Evolutionary conservation across 1,140 invertebrate genomes (phyloP).

Genomic region (Halesus radiatus): DNA sequence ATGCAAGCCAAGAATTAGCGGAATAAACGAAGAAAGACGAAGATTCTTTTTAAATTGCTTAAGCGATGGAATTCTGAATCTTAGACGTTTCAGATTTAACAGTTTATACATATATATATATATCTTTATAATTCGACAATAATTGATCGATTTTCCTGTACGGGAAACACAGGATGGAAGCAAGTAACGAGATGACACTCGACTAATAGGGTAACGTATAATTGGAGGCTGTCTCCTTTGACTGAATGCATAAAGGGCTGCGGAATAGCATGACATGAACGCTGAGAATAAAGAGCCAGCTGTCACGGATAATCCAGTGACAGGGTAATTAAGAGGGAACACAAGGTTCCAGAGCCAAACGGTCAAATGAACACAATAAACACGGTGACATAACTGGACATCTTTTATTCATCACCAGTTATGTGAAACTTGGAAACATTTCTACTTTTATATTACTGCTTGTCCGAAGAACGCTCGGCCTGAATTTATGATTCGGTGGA

Average conservation of each 20-base stretch:
- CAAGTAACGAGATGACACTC: neutral
- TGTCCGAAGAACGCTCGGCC: too few species aligned
- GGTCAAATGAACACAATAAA: neutral
- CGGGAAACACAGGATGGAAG: neutral
- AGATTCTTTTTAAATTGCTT: neutral
- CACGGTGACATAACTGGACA: neutral
- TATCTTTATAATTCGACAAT: too few species aligned
- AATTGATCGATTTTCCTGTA: too few species aligned
- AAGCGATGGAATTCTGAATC: neutral
- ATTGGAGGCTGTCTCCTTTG: neutral
- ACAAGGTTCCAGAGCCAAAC: slow-evolving; percentile 6
- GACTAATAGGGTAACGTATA: slow-evolving; percentile 11
- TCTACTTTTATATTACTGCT: neutral
- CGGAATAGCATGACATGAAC: neutral
- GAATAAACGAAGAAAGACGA: neutral
- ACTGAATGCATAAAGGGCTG: slow-evolving; percentile 6
- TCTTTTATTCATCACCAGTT: slow-evolving; percentile 19
- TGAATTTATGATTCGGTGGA: too few species aligned
- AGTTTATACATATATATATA: too few species aligned
- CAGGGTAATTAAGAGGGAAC: slow-evolving; percentile 18
- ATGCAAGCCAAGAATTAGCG: neutral
- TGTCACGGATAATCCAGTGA: slow-evolving; percentile 22
- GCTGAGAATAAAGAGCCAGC: neutral
- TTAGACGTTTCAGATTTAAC: neutral
- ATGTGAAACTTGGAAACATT: slow-evolving; percentile 13